Conservation (phyloP, 2,113 vertebrate species). For the Cnemophilus loriae region DNA sequence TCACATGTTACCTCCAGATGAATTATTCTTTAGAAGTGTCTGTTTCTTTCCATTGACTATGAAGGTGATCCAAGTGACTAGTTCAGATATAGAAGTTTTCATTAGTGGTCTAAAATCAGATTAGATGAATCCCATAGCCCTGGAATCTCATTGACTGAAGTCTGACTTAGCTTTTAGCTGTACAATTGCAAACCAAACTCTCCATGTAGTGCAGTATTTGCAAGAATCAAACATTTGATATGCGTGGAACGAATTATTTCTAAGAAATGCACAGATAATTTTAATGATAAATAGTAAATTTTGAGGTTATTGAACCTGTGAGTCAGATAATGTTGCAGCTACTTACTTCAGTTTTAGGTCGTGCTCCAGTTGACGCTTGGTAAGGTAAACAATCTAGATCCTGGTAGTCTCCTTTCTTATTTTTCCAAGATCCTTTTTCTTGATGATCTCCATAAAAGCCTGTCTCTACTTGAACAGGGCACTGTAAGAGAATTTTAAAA, state of each 20-base stretch:
- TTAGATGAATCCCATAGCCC: neutral
- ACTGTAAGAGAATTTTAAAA: conserved; percentile 73
- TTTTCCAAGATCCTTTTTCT: conserved; percentile 50
- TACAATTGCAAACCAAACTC: neutral
- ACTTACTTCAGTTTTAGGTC: conserved; percentile 74
- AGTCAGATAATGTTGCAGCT: neutral
- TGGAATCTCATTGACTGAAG: neutral
- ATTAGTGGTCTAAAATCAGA: neutral
- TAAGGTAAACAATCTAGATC: conserved; percentile 55
- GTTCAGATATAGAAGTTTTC: neutral
- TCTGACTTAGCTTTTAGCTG: neutral
- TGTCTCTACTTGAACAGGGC: conserved; percentile 44
- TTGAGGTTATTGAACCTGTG: neutral
- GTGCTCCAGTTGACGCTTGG: conserved; percentile 57
- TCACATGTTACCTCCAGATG: neutral
- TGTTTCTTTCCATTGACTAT: neutral
- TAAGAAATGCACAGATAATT: neutral
- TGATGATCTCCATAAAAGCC: conserved; percentile 34
- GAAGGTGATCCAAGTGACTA: neutral
- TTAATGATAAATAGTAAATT: neutral
- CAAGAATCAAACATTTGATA: neutral
- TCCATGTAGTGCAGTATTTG: neutral
- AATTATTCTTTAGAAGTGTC: neutral
- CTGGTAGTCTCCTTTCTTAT: conserved; percentile 44
- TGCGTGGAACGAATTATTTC: neutral